These are phyloP conservation scores for Delphinus delphis DNA, from an alignment of 2,113 vertebrate genomes.

Conservation along the genomic window DNA sequence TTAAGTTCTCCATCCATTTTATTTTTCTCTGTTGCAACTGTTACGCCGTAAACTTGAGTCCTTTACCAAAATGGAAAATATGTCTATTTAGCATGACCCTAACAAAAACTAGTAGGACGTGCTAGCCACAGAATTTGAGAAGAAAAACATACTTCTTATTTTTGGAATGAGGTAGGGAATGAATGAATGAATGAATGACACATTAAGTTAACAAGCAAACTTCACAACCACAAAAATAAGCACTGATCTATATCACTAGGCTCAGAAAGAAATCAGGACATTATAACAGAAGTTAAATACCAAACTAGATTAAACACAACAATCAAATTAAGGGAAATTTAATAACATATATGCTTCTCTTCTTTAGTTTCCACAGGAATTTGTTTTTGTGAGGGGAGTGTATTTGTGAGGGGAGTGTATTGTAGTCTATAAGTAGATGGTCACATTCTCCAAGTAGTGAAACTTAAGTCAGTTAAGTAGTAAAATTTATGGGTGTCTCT, in stretches of 20 bases:
- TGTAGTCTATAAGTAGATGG: not conserved
- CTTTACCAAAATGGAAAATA: not conserved
- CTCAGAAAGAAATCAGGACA: not conserved
- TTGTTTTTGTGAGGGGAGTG: not conserved
- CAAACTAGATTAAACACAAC: not conserved
- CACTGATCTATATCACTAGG: not conserved
- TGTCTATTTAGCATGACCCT: not conserved
- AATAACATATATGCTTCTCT: not conserved
- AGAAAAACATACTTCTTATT: not conserved
- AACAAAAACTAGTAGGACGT: not conserved
- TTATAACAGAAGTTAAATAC: not conserved
- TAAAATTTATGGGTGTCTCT: slow-evolving; percentile 2
- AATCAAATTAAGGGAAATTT: not conserved
- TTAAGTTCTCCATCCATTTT: not conserved
- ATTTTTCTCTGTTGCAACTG: not conserved
- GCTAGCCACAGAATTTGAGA: not conserved
- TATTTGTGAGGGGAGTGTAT: not conserved
- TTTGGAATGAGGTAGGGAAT: not conserved
- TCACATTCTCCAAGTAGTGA: not conserved
- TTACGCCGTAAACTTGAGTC: not conserved
- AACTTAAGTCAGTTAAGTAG: slow-evolving; percentile 31
- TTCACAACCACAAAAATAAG: slow-evolving; percentile 25
- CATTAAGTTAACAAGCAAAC: not conserved
- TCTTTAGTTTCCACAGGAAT: not conserved
- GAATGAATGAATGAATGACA: not conserved